Evolutionary conservation across 2,888 invertebrate genomes (phyloP), one percentile per base, ranked within the genome.

Genomic region (Orthosia cruda): DNA sequence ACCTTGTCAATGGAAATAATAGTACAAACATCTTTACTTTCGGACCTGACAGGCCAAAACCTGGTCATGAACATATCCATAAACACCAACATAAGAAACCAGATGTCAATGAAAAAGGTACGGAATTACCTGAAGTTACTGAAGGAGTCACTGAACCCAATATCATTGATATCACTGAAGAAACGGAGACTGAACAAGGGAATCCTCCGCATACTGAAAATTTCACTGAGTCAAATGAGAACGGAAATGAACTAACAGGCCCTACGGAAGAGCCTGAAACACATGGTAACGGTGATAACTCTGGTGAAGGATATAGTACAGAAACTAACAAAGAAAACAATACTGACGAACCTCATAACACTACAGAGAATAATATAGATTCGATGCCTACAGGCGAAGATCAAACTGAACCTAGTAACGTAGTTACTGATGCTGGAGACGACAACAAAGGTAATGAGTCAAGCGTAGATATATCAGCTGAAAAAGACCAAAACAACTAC

Each of bases 11-110:
- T 59, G 82, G 73, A 18, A 80, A 79, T 1, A 77, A 86, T 3
- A 72, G 65, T 65, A 86, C 76, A 0, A 88, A 88, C 18, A 79
- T 89, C 40, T 87, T 82, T 68, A 71, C 63, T 23, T 83, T 88
- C 52, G 84, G 63, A 40, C 64, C 77, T 9, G 2, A 74, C 12
- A 40, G 11, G 0, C 26, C 20, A 15, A 54, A 47, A 45, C 65
- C 59, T 32, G n/a, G 23, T 78, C 74, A 68, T 32, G 32, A 13
- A 57, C 23, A 5, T 20, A 9, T 4, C 9, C 49, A 70, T 40
- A 55, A 67, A 67, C 55, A 47, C 5, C 50, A 54, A 1, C 26
- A 9, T 47, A 57, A 26, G 9, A 62, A 57, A 40, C 32, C 64
- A 52, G n/a, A 16, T 0, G 55, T 12, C 2, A 40, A 18, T 26